A percentile compares a stretch with the other conserved stretches of the same genome.
Evolutionary conservation across 2,888 invertebrate species (phyloP).

Genomic region (Platycheirus albimanus): DNA sequence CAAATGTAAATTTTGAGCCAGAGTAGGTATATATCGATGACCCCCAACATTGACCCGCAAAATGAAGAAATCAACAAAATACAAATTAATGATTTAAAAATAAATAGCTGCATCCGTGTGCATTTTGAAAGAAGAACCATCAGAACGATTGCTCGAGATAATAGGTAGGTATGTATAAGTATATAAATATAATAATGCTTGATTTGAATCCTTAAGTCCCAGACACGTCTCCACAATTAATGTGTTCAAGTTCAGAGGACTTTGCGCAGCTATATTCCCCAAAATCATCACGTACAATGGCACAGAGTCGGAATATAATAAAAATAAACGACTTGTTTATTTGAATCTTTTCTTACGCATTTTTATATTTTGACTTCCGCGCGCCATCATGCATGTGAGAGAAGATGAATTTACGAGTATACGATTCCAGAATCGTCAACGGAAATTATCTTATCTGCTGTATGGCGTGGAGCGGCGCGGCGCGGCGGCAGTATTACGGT

Average conservation of each 20-base stretch:
- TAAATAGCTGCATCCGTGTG: constrained; percentile 39
- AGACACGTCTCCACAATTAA: constrained; percentile 71
- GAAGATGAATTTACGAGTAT: constrained; percentile 59
- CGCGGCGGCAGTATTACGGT: no score
- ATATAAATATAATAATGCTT: constrained; percentile 56
- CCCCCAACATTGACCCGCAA: constrained; percentile 69
- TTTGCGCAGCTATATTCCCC: constrained; percentile 55
- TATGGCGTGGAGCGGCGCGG: neutral
- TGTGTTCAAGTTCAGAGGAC: constrained; percentile 71
- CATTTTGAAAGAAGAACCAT: neutral
- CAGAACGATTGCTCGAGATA: constrained; percentile 13
- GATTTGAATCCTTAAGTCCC: constrained; percentile 62
- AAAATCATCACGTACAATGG: constrained; percentile 72
- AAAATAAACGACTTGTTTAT: constrained; percentile 74
- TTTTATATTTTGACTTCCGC: constrained; percentile 10
- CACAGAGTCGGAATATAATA: constrained; percentile 46
- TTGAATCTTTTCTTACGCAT: constrained; percentile 50
- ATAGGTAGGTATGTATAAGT: no score
- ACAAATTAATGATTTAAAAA: constrained; percentile 60
- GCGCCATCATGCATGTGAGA: constrained; percentile 1
- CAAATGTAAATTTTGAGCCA: constrained; percentile 54
- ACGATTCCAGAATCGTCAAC: constrained; percentile 6
- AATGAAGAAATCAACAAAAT: constrained; percentile 18
- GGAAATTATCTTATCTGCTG: constrained; percentile 60
- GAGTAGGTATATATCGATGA: no score